Evolutionary conservation across 2,888 invertebrate species (phyloP).

Genomic region (Blastobasis adustella): DNA sequence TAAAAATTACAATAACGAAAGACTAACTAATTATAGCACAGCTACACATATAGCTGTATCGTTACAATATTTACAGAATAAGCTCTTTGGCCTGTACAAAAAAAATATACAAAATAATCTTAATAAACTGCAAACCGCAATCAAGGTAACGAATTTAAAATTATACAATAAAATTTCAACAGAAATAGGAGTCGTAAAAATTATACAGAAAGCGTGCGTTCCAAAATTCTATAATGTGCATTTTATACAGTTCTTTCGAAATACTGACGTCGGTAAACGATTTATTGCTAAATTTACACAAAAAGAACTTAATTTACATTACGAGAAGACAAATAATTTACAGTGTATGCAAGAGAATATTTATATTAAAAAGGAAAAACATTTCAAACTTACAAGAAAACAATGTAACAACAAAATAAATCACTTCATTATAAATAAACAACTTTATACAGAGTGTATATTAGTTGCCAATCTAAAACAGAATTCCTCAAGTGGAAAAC

Average conservation of each 20-base stretch:
- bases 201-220: slow-evolving; percentile 30
- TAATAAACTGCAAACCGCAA: slow-evolving; percentile 55
- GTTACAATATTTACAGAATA: slow-evolving; percentile 58
- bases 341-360: slow-evolving; percentile 3
- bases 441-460: too few species aligned
- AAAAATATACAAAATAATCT: slow-evolving; percentile 50
- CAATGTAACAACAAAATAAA: background rate
- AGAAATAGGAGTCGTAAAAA: slow-evolving; percentile 36
- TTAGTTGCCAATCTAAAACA: too few species aligned
- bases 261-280: slow-evolving; percentile 55
- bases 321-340: slow-evolving; percentile 3
- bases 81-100: slow-evolving; percentile 73
- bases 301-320: slow-evolving; percentile 18
- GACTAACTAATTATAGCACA: slow-evolving; percentile 42
- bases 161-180: slow-evolving; percentile 67
- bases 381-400: background rate
- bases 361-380: background rate
- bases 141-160: slow-evolving; percentile 66
- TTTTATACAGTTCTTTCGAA: slow-evolving; percentile 18
- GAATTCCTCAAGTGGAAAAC: too few species aligned
- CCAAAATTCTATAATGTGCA: slow-evolving; percentile 14
- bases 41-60: slow-evolving; percentile 49
- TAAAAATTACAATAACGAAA: slow-evolving; percentile 72
- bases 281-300: slow-evolving; percentile 40
- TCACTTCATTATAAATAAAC: background rate